phyloP scores from a whole-genome alignment of 2,888 invertebrate species.

The Heterodera filipjevi region DNA sequence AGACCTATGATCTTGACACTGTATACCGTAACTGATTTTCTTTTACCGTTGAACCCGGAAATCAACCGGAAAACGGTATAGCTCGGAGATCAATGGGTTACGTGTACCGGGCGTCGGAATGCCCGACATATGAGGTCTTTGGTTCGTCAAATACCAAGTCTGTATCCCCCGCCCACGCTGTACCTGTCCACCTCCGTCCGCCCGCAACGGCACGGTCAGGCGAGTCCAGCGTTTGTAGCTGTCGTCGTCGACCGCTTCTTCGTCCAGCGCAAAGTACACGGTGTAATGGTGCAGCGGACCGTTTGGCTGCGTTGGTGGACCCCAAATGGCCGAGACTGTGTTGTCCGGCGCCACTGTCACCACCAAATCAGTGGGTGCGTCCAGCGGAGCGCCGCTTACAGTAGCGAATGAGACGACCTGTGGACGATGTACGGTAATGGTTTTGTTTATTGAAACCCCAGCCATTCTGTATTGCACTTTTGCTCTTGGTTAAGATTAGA shows the following conservation, averaged over 20 bases:
- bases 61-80: no score
- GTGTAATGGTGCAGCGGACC: conserved; percentile 56
- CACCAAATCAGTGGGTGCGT: conserved; percentile 58
- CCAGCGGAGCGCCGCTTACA: conserved; percentile 61
- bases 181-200: conserved; percentile 32
- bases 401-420: conserved; percentile 50
- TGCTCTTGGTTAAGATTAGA: no score
- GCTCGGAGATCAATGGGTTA: no score
- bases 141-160: no score
- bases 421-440: background rate
- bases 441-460: no score
- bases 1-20: no score
- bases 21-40: no score
- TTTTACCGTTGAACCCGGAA: no score
- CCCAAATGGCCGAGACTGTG: conserved; percentile 59
- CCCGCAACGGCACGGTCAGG: conserved; percentile 45
- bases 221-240: conserved; percentile 60
- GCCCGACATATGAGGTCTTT: no score
- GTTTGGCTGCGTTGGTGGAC: conserved; percentile 55
- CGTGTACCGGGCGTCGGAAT: no score
- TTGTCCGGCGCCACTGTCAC: conserved; percentile 58
- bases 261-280: conserved; percentile 58
- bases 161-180: no score
- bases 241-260: conserved; percentile 43
- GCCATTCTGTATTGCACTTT: no score